phyloP scores from a whole-genome alignment of 2,888 invertebrate species.

The Latrodectus elegans region DNA sequence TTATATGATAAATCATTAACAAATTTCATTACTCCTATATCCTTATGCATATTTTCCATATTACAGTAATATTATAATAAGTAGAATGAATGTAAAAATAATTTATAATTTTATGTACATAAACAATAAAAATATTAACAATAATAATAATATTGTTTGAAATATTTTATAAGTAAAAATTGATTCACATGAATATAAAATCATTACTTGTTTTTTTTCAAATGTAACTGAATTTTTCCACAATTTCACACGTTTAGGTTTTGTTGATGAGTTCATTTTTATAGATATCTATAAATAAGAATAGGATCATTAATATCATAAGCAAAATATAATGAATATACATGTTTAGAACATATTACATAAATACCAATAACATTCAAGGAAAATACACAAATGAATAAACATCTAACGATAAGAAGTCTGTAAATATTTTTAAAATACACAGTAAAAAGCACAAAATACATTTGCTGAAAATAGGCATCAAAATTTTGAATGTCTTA shows the following conservation, averaged over 20 bases:
- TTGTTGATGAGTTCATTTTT: conserved; percentile 23
- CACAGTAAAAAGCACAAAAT: too few species aligned
- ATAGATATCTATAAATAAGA: neutral
- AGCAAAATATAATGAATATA: neutral
- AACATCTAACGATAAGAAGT: too few species aligned
- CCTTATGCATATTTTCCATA: too few species aligned
- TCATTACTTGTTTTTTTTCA: conserved; percentile 29
- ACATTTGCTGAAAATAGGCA: too few species aligned
- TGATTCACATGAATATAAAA: neutral
- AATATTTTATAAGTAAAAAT: neutral
- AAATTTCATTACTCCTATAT: too few species aligned
- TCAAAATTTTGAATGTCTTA: too few species aligned
- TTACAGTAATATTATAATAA: too few species aligned
- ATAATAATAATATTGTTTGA: neutral
- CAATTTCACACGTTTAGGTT: conserved; percentile 33
- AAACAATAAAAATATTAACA: neutral
- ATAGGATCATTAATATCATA: neutral
- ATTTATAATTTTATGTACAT: too few species aligned
- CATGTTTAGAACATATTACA: neutral
- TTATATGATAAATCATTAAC: too few species aligned
- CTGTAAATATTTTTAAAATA: too few species aligned
- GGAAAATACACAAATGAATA: neutral
- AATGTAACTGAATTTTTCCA: conserved; percentile 16
- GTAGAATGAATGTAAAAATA: too few species aligned
- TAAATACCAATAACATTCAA: neutral